These are phyloP conservation scores for Drosophila serrata DNA, from an alignment of 1,140 invertebrate genomes.

Conservation along the genomic window DNA sequence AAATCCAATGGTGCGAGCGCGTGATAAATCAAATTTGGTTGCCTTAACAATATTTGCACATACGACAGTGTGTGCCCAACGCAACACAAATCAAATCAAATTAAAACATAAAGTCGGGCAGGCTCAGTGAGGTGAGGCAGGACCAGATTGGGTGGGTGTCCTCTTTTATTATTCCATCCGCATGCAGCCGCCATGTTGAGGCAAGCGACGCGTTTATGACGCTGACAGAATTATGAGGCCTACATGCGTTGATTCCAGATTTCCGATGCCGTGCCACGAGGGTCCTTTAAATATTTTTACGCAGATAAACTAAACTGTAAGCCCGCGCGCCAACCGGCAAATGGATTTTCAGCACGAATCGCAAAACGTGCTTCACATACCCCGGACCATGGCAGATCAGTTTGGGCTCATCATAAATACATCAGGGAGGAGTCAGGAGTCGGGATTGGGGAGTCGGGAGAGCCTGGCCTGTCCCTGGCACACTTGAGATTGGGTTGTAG, in stretches of 20 bases:
- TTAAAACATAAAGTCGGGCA: slow-evolving; percentile 80
- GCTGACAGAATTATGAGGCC: slow-evolving; percentile 83
- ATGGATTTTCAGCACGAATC: slow-evolving; percentile 76
- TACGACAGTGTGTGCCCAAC: slow-evolving; percentile 72
- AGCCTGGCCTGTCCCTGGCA: slow-evolving; percentile 13
- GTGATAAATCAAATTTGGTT: slow-evolving; percentile 83
- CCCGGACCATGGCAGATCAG: slow-evolving; percentile 20
- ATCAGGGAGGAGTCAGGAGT: slow-evolving; percentile 46
- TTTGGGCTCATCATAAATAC: slow-evolving; percentile 78
- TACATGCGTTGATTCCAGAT: slow-evolving; percentile 82
- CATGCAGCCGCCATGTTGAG: slow-evolving; percentile 80
- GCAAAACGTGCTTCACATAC: slow-evolving; percentile 81
- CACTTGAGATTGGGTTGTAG: slow-evolving; percentile 62
- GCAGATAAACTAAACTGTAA: slow-evolving; percentile 81
- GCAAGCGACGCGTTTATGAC: slow-evolving; percentile 80
- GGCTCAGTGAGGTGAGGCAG: slow-evolving; percentile 26
- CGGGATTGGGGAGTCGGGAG: not conserved
- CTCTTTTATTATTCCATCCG: slow-evolving; percentile 77
- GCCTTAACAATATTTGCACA: slow-evolving; percentile 82
- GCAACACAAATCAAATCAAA: slow-evolving; percentile 85
- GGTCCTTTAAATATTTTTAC: slow-evolving; percentile 81
- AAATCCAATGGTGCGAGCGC: slow-evolving; percentile 43
- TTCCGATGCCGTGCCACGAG: slow-evolving; percentile 63
- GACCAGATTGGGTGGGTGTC: slow-evolving; percentile 60
- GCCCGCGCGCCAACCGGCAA: slow-evolving; percentile 58